Evolutionary conservation across 2,888 invertebrate species (phyloP).

Genomic region (Zele albiditarsus): DNA sequence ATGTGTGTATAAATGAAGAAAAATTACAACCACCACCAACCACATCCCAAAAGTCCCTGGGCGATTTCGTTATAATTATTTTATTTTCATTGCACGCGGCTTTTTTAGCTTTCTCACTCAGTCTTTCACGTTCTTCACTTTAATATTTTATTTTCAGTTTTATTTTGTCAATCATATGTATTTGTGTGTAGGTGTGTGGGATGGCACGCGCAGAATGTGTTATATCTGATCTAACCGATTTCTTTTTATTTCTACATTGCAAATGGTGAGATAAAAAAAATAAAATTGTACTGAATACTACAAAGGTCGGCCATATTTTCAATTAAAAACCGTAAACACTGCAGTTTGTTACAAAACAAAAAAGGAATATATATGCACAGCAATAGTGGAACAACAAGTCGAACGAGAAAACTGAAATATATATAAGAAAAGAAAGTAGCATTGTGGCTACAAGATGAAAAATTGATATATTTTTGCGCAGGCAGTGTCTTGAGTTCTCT

Average conservation of each 20-base stretch:
- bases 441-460: no score
- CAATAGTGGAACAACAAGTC: background rate
- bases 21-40: slow-evolving; percentile 22
- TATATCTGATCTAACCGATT: background rate
- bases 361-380: background rate
- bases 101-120: background rate
- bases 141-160: slow-evolving; percentile 7
- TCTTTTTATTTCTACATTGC: background rate
- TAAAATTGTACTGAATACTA: slow-evolving; percentile 48
- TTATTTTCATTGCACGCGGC: slow-evolving; percentile 22
- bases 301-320: slow-evolving; percentile 52
- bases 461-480: no score
- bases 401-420: background rate
- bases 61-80: slow-evolving; percentile 19
- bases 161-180: slow-evolving; percentile 18
- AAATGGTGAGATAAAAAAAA: background rate
- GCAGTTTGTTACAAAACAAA: slow-evolving; percentile 41
- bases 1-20: slow-evolving; percentile 21
- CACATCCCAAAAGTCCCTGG: slow-evolving; percentile 26
- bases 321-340: slow-evolving; percentile 59
- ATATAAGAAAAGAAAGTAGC: background rate
- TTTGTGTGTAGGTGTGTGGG: background rate
- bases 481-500: no score
- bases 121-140: background rate
- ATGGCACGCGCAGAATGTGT: background rate